Percentiles rank a stretch among this genome's conserved stretches.
These are phyloP conservation scores for Agraylea sexmaculata DNA, from an alignment of 1,140 invertebrate species.

Conservation along the genomic window DNA sequence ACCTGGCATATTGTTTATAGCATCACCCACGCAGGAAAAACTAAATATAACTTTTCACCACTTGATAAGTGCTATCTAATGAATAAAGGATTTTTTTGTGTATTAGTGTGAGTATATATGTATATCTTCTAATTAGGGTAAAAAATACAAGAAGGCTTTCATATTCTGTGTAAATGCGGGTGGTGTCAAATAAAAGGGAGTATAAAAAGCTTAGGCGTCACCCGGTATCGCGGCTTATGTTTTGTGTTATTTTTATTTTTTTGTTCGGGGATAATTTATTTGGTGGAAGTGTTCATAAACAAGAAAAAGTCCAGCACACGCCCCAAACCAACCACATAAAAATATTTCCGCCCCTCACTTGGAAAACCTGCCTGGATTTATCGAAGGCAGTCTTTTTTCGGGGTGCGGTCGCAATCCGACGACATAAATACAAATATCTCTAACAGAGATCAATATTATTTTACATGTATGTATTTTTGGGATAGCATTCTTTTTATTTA, in stretches of 20 bases:
- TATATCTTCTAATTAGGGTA: too few relatives aligned
- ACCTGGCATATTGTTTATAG: too few relatives aligned
- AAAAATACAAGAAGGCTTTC: background rate
- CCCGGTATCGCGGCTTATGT: conserved; percentile 12
- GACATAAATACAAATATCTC: too few relatives aligned
- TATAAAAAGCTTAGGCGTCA: too few relatives aligned
- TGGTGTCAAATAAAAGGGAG: background rate
- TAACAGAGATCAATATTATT: too few relatives aligned
- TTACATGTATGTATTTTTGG: conserved; percentile 13
- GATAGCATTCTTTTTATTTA: background rate
- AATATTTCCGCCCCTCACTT: conserved; percentile 21
- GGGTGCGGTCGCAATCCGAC: too few relatives aligned
- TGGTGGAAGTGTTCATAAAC: conserved; percentile 20
- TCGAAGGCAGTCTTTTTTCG: conserved; percentile 13
- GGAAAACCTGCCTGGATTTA: conserved; percentile 17
- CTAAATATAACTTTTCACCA: too few relatives aligned
- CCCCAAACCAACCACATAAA: conserved; percentile 21
- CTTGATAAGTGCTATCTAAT: too few relatives aligned
- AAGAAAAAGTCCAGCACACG: conserved; percentile 15
- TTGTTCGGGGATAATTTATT: conserved; percentile 19
- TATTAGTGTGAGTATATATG: background rate
- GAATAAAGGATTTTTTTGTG: conserved; percentile 11
- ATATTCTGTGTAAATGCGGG: background rate
- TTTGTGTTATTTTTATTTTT: conserved; percentile 9
- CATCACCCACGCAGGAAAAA: too few relatives aligned